Evolutionary conservation across 2,888 invertebrate species (phyloP).

Genomic region (Crioceris asparagi): DNA sequence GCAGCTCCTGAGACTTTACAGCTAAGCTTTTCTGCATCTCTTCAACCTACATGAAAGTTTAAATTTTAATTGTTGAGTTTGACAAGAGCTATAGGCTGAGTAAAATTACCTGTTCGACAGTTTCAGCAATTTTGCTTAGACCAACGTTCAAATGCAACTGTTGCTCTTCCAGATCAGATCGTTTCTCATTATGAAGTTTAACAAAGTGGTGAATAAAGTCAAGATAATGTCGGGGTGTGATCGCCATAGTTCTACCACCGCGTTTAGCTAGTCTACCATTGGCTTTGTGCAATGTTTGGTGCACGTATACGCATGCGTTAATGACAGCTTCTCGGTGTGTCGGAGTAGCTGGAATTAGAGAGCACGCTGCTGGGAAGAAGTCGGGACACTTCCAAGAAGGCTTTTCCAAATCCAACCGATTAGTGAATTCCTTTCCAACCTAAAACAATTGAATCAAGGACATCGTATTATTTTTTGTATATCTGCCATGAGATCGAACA

Average conservation of each 20-base stretch:
- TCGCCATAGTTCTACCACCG: constrained; percentile 92
- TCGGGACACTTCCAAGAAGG: constrained; percentile 79
- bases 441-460: constrained; percentile 21
- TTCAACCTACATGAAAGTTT: constrained; percentile 52
- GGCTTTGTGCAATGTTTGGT: constrained; percentile 92
- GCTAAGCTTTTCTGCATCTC: constrained; percentile 98
- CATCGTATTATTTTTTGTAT: too few relatives aligned
- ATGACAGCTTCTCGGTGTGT: constrained; percentile 93
- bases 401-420: constrained; percentile 86
- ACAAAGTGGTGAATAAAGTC: constrained; percentile 99
- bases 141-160: constrained; percentile 98
- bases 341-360: constrained; percentile 59
- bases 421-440: constrained; percentile 94
- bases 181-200: constrained; percentile 93
- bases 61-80: not conserved
- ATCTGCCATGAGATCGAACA: too few relatives aligned
- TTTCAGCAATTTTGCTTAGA: constrained; percentile 96
- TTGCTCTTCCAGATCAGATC: constrained; percentile 96
- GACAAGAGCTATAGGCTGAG: not conserved
- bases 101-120: constrained; percentile 71
- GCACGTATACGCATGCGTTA: constrained; percentile 96
- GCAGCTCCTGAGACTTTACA: constrained; percentile 87
- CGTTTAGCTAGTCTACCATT: constrained; percentile 84
- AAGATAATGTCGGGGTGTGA: constrained; percentile 94
- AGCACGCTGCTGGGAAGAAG: constrained; percentile 82